Evolutionary conservation across 1,140 invertebrate species (phyloP).

Genomic region (Ctenoplectra terminalis): DNA sequence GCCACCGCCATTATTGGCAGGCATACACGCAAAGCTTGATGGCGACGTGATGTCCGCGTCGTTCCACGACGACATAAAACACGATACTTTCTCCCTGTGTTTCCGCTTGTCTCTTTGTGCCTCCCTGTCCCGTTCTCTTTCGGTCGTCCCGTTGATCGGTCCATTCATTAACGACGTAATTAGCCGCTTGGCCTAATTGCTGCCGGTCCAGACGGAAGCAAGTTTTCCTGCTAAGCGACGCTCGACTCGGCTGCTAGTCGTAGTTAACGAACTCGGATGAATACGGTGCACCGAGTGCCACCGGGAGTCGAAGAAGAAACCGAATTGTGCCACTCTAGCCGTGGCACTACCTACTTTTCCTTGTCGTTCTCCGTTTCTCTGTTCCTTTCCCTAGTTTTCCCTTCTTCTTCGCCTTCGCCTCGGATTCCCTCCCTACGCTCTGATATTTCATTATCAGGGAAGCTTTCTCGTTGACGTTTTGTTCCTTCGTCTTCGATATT

Average conservation of each 20-base stretch:
- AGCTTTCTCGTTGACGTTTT: constrained; percentile 31
- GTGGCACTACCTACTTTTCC: background rate
- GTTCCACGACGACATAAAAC: constrained; percentile 18
- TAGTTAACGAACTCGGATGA: constrained; percentile 42
- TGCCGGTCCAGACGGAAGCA: background rate
- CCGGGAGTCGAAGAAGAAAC: constrained; percentile 18
- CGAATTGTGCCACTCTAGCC: background rate
- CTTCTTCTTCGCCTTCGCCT: too few relatives aligned
- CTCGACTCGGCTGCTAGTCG: constrained; percentile 17
- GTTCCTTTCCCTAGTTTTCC: too few relatives aligned
- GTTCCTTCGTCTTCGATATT: constrained; percentile 33
- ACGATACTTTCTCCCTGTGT: constrained; percentile 1
- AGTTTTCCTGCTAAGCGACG: constrained; percentile 25
- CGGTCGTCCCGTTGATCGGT: constrained; percentile 35
- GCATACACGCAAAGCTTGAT: background rate
- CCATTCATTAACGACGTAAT: constrained; percentile 57
- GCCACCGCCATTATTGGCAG: constrained; percentile 12
- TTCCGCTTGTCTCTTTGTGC: background rate
- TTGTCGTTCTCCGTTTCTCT: background rate
- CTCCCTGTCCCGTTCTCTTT: background rate
- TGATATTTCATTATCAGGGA: constrained; percentile 43
- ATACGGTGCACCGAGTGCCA: background rate
- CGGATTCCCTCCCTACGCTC: background rate
- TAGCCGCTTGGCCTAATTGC: constrained; percentile 60
- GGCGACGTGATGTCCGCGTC: background rate